Conservation (phyloP, 1,140 invertebrate genomes). For the Nautilus pompilius region DNA sequence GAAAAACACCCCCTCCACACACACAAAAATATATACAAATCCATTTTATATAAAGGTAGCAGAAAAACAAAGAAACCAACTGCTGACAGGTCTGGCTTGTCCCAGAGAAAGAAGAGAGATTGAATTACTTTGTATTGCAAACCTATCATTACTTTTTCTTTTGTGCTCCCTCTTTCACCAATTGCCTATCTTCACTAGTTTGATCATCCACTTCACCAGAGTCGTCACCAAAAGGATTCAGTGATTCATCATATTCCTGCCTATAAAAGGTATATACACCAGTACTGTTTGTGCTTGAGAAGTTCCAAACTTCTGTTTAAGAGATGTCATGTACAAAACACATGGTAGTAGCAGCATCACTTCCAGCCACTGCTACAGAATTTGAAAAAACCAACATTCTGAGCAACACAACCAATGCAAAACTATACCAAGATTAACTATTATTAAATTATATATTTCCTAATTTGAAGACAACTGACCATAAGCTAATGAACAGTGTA, state of each 20-base stretch:
- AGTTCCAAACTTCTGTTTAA: too few relatives aligned
- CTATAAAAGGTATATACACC: conserved; percentile 12
- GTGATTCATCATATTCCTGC: conserved; percentile 30
- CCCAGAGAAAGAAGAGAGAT: conserved; percentile 10
- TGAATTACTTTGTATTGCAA: conserved; percentile 18
- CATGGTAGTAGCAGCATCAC: too few relatives aligned
- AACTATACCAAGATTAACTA: too few relatives aligned
- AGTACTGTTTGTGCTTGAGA: too few relatives aligned
- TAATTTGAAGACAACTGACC: too few relatives aligned
- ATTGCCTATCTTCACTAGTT: not conserved
- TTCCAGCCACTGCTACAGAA: too few relatives aligned
- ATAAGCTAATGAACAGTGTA: too few relatives aligned
- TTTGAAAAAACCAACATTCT: too few relatives aligned
- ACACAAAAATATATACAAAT: conserved; percentile 1
- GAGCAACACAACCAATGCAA: too few relatives aligned
- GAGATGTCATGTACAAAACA: too few relatives aligned
- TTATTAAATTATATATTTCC: too few relatives aligned
- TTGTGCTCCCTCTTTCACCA: conserved; percentile 14
- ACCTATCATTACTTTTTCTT: conserved; percentile 22
- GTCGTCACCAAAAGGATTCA: conserved; percentile 46
- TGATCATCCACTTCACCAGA: conserved; percentile 24
- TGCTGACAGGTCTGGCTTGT: conserved; percentile 1
- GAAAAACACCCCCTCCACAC: not conserved
- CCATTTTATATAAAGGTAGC: not conserved
- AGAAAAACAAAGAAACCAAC: conserved; percentile 1